phyloP scores from a whole-genome alignment of 2,888 invertebrate species.

The Aelia acuminata region DNA sequence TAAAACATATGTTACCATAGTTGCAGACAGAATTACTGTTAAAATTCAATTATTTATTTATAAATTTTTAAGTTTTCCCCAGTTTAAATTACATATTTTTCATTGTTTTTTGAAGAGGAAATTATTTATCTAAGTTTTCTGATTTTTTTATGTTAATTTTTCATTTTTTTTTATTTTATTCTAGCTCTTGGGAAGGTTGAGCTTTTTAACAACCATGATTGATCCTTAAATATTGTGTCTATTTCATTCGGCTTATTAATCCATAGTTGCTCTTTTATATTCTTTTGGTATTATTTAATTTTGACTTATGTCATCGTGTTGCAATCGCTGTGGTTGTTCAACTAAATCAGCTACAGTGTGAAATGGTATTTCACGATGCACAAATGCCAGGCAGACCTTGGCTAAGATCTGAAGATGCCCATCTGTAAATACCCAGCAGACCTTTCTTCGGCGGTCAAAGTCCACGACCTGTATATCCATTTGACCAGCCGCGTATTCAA shows the following conservation, averaged over 20 bases:
- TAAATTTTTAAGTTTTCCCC: too few relatives aligned
- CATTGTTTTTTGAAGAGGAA: too few relatives aligned
- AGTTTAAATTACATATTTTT: too few relatives aligned
- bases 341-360: slow-evolving; percentile 19
- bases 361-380: slow-evolving; percentile 34
- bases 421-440: neutral
- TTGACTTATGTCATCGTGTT: neutral
- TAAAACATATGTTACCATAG: neutral
- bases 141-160: too few relatives aligned
- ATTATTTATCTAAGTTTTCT: too few relatives aligned
- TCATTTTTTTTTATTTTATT: too few relatives aligned
- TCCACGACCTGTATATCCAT: neutral
- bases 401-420: neutral
- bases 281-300: neutral
- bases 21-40: too few relatives aligned
- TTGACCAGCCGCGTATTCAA: neutral
- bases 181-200: too few relatives aligned
- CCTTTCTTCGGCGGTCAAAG: neutral
- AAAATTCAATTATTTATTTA: too few relatives aligned
- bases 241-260: too few relatives aligned
- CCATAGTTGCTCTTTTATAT: neutral
- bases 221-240: too few relatives aligned
- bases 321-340: neutral
- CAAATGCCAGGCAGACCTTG: slow-evolving; percentile 34
- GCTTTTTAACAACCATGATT: too few relatives aligned